A percentile compares a stretch with the other conserved stretches of the same genome.
phyloP scores from a whole-genome alignment of 2,797 vertebrate species.

The Leptatherina wallacei region DNA sequence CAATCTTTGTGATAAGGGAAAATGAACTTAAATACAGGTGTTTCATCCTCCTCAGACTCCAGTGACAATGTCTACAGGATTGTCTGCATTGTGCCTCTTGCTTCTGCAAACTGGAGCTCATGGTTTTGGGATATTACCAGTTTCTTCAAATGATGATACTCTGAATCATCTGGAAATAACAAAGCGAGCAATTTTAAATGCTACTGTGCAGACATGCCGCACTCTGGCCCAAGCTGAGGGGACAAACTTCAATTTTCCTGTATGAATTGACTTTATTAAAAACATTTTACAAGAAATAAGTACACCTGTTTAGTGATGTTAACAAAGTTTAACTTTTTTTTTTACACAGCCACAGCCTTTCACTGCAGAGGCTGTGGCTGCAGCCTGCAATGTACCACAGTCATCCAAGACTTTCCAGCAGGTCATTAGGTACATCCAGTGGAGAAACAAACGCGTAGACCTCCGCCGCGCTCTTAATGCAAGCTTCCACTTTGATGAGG shows the following conservation, averaged over 20 bases:
- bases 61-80: slow-evolving; percentile 15
- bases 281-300: not conserved
- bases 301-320: not conserved
- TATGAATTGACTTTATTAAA: slow-evolving; percentile 30
- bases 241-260: slow-evolving; percentile 57
- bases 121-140: slow-evolving; percentile 57
- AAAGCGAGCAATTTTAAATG: slow-evolving; percentile 56
- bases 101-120: slow-evolving; percentile 48
- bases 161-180: slow-evolving; percentile 72
- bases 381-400: slow-evolving; percentile 41
- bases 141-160: slow-evolving; percentile 2
- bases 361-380: slow-evolving; percentile 43
- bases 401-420: slow-evolving; percentile 56
- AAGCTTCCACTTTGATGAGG: slow-evolving; percentile 76
- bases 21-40: not conserved
- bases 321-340: not conserved
- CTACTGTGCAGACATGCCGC: slow-evolving; percentile 61
- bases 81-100: slow-evolving; percentile 32
- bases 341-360: slow-evolving; percentile 38
- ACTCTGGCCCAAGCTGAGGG: slow-evolving; percentile 61
- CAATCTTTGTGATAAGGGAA: not conserved
- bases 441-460: slow-evolving; percentile 68
- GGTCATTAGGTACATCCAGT: slow-evolving; percentile 34
- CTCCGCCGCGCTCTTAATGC: slow-evolving; percentile 25
- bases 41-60: slow-evolving; percentile 6